A percentile compares a stretch with the other conserved stretches of the same genome.
These are phyloP conservation scores for Alethe diademata DNA, from an alignment of 2,113 vertebrate genomes.

Conservation along the genomic window DNA sequence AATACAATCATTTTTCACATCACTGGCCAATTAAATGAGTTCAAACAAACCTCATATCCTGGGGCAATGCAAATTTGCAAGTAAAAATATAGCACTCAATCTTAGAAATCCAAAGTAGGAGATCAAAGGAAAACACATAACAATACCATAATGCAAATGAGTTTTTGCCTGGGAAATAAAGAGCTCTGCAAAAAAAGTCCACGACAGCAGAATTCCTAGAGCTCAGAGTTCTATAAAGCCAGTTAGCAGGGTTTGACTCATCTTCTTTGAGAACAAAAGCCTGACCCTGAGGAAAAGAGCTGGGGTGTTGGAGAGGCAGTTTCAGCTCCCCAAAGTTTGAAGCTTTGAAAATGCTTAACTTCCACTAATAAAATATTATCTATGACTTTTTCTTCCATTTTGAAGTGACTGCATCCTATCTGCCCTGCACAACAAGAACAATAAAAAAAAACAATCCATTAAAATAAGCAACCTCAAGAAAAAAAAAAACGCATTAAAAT, in stretches of 20 bases:
- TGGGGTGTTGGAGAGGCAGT: neutral
- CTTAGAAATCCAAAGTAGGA: constrained; percentile 20
- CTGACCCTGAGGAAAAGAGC: neutral
- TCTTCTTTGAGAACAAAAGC: neutral
- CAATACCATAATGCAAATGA: constrained; percentile 16
- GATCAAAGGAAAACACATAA: constrained; percentile 48
- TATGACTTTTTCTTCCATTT: neutral
- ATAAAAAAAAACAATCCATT: neutral
- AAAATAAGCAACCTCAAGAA: neutral
- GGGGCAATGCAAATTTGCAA: constrained; percentile 34
- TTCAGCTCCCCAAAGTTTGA: neutral
- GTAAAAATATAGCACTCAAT: neutral
- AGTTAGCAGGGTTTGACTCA: neutral
- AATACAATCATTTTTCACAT: constrained; percentile 25
- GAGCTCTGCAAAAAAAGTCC: constrained; percentile 12
- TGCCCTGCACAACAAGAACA: neutral
- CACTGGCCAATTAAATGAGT: constrained; percentile 38
- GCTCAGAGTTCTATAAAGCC: neutral
- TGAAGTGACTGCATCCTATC: neutral
- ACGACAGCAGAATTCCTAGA: constrained; percentile 45
- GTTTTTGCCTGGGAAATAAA: neutral
- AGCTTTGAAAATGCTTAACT: neutral
- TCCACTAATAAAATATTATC: neutral
- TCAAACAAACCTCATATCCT: constrained; percentile 34
- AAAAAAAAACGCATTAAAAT: neutral